Conservation (phyloP, 2,888 invertebrate species). For the Tubulanus polymorphus region DNA sequence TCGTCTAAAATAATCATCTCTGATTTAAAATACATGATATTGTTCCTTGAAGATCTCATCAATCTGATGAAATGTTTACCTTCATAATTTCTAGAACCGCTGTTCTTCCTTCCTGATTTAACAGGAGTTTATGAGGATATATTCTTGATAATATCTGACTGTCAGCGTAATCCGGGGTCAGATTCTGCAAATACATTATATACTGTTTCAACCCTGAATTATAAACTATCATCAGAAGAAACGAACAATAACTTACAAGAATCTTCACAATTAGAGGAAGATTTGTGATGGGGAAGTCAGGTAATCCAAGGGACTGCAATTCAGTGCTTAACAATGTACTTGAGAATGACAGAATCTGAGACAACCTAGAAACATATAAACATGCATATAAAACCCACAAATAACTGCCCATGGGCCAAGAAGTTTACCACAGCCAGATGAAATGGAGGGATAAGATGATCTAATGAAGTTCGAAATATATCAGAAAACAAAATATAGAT, state of each 20-base stretch:
- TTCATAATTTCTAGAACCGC: constrained; percentile 70
- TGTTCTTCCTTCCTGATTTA: constrained; percentile 71
- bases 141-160: constrained; percentile 70
- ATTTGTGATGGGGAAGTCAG: constrained; percentile 87
- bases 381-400: no score
- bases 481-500: no score
- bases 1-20: no score
- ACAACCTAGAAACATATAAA: constrained; percentile 55
- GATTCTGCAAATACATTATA: constrained; percentile 62
- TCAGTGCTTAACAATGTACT: constrained; percentile 77
- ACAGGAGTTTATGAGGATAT: constrained; percentile 78
- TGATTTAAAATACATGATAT: no score
- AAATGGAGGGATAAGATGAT: no score
- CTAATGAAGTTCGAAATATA: no score
- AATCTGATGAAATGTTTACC: no score
- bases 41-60: no score
- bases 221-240: background rate
- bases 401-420: no score
- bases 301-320: constrained; percentile 67
- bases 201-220: background rate
- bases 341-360: constrained; percentile 70
- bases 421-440: no score
- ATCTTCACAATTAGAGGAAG: constrained; percentile 65
- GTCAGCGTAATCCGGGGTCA: constrained; percentile 64
- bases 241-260: constrained; percentile 59